Conservation (phyloP, 2,888 invertebrate species). For the Omphaloscelis lunosa region DNA sequence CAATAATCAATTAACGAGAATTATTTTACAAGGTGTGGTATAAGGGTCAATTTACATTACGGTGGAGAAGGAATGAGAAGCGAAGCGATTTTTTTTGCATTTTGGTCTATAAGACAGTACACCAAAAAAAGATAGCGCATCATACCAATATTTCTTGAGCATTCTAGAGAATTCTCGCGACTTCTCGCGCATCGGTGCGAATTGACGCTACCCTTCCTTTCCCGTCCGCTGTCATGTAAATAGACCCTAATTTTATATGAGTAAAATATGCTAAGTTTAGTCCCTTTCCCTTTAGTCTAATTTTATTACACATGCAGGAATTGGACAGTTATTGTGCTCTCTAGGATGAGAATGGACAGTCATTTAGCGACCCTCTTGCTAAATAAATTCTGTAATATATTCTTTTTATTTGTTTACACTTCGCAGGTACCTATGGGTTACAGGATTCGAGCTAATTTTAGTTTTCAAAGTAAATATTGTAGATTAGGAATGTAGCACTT, state of each 20-base stretch:
- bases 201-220: not conserved
- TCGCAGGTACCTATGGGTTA: no score
- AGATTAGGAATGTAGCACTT: not conserved
- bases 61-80: no score
- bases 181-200: no score
- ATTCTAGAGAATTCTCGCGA: not conserved
- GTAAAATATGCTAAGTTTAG: conserved; percentile 33
- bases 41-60: no score
- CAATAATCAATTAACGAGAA: no score
- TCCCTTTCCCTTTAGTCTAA: conserved; percentile 16
- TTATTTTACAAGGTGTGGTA: no score
- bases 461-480: not conserved
- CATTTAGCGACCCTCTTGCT: conserved; percentile 11
- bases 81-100: not conserved
- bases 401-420: not conserved
- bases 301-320: conserved; percentile 35
- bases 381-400: not conserved
- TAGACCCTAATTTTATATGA: conserved; percentile 13
- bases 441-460: not conserved
- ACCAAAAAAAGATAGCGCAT: not conserved
- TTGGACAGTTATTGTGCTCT: conserved; percentile 19
- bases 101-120: not conserved
- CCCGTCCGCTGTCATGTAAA: not conserved
- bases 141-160: not conserved
- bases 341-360: not conserved